Percentiles rank a stretch among this genome's conserved stretches.
phyloP scores from a whole-genome alignment of 2,113 vertebrate genomes.

The Leuciscus idus region DNA sequence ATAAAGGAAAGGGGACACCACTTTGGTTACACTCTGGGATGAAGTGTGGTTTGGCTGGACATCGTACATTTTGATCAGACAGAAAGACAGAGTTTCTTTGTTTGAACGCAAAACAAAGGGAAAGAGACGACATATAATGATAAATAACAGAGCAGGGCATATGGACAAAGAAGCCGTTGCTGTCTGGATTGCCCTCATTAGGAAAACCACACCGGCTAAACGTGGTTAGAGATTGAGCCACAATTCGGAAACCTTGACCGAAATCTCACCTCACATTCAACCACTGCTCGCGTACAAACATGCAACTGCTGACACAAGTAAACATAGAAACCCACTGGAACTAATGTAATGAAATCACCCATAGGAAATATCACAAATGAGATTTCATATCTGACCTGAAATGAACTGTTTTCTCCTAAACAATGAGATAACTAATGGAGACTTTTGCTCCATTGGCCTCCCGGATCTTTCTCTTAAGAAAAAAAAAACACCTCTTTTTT shows the following conservation, averaged over 20 bases:
- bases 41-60: slow-evolving; percentile 14
- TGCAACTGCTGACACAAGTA: background rate
- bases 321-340: slow-evolving; percentile 8
- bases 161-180: slow-evolving; percentile 29
- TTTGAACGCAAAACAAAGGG: slow-evolving; percentile 23
- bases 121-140: slow-evolving; percentile 26
- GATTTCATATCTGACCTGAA: background rate
- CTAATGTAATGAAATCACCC: background rate
- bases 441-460: background rate
- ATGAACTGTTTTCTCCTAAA: background rate
- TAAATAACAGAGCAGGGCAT: slow-evolving; percentile 53
- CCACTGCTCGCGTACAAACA: background rate
- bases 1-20: background rate
- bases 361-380: slow-evolving; percentile 1
- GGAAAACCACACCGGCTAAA: slow-evolving; percentile 15
- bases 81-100: background rate
- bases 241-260: slow-evolving; percentile 5
- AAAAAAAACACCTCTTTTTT: background rate
- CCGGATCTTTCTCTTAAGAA: background rate
- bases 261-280: background rate
- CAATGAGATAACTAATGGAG: background rate
- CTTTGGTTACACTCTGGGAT: slow-evolving; percentile 5
- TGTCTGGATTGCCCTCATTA: slow-evolving; percentile 65
- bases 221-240: background rate
- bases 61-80: background rate